Percentiles rank a stretch among this genome's conserved stretches.
Conservation (phyloP, 2,113 vertebrate species). For the Lophochroa leadbeateri region DNA sequence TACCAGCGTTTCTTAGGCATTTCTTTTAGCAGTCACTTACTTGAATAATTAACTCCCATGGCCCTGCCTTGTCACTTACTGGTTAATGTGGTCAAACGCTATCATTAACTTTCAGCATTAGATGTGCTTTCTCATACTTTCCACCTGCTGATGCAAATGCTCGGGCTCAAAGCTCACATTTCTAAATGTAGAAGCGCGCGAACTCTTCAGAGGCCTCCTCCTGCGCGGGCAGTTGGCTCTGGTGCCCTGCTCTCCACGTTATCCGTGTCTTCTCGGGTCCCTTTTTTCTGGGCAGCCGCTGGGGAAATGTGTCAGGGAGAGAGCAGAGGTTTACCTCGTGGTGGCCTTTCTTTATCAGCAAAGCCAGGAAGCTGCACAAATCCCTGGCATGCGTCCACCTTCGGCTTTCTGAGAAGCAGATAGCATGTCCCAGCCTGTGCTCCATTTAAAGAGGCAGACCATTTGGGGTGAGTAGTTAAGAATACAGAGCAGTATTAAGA, state of each 20-base stretch:
- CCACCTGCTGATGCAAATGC: not conserved
- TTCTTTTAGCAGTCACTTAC: conserved; percentile 44
- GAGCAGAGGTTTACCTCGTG: conserved; percentile 28
- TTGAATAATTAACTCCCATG: conserved; percentile 66
- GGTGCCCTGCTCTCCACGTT: not conserved
- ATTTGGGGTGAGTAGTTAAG: not conserved
- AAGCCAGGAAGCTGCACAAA: conserved; percentile 74
- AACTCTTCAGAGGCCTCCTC: not conserved
- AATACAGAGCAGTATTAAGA: not conserved
- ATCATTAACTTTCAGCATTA: conserved; percentile 7
- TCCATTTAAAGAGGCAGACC: conserved; percentile 61
- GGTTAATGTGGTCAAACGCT: conserved; percentile 34
- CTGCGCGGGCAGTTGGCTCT: not conserved
- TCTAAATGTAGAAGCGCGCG: not conserved
- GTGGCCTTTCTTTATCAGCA: conserved; percentile 67
- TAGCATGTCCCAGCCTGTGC: conserved; percentile 7
- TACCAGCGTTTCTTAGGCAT: conserved; percentile 18
- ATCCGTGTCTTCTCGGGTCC: not conserved
- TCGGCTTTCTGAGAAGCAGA: conserved; percentile 64
- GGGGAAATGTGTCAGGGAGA: not conserved
- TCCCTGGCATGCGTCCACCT: conserved; percentile 71
- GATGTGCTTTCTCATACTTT: conserved; percentile 17
- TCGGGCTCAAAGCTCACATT: not conserved
- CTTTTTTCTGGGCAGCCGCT: not conserved
- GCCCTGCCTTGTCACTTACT: conserved; percentile 45